Evolutionary conservation across 2,888 invertebrate genomes (phyloP), one percentile per base, ranked within the genome.

Genomic region (Eristalis pertinax): DNA sequence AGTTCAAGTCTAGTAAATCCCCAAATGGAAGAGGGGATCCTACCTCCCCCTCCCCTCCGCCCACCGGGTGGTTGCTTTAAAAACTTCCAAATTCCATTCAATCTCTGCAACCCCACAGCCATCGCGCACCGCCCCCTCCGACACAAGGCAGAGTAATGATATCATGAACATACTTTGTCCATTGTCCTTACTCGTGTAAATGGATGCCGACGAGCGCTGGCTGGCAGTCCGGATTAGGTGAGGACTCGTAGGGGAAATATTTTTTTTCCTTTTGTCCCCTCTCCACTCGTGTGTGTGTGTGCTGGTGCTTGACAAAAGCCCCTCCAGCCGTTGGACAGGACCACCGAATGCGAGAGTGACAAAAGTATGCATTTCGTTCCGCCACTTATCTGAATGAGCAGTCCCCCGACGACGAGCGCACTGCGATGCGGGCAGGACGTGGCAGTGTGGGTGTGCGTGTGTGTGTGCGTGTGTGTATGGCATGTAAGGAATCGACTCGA

Each of bases 151-250:
- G 67, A 67, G 65, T 73, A 67, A 62, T 73, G 79, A 67, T 73
- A 79, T 73, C 67, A 79, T 65, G 67, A 73, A 43, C 72, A 79
- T 62, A 67, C 73, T 73, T 73, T 63, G 58, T 35, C 56, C 79
- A 67, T 73, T 73, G 78, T 78, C 70, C 78, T 70, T 70, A 29
- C 19, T 70, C 78, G 64, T 70, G 73, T 62, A 73, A 79, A 79
- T 79, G 50, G 74, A 50, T 43, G 73, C 29, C 7, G 41, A 19
- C 26, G 26, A 26, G 15, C 7, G 50, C 19, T n/a, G 50, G 19
- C 8, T 50, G 50, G 32, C 32, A 32, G 32, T 10, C 19, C 19
- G 58, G 67, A 60, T 76, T 76, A 76, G 43, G 60, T 32, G 35
- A n/a, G 72, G 68, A 68, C 67, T 76, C 62, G 22, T 62, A 68